phyloP scores from a whole-genome alignment of 2,113 vertebrate species.

The Rhinolophus sinicus region DNA sequence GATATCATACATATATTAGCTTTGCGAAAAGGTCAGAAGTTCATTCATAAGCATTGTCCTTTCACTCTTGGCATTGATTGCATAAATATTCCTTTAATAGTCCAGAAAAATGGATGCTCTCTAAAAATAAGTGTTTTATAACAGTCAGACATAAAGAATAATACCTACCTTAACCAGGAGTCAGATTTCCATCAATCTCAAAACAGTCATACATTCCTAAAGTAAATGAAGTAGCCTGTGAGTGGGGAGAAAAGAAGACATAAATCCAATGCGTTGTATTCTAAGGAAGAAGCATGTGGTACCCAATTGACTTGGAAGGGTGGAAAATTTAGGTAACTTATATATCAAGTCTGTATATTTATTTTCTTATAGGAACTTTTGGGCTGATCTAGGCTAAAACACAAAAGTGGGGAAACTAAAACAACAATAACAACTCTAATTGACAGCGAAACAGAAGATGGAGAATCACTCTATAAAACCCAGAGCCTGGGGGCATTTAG shows the following conservation, averaged over 20 bases:
- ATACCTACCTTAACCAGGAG: conserved; percentile 39
- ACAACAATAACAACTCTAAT: not conserved
- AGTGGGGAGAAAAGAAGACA: not conserved
- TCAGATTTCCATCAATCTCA: conserved; percentile 54
- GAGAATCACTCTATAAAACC: not conserved
- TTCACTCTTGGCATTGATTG: conserved; percentile 10
- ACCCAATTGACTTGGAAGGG: not conserved
- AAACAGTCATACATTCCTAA: conserved; percentile 51
- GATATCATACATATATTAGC: not conserved
- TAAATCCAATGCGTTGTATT: not conserved
- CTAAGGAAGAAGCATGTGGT: conserved; percentile 7
- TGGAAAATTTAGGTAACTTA: not conserved
- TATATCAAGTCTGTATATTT: not conserved
- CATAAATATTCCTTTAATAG: conserved; percentile 16
- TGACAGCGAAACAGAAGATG: not conserved
- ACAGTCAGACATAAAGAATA: conserved; percentile 46
- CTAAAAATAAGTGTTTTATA: conserved; percentile 55
- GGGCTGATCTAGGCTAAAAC: not conserved
- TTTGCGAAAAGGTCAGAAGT: not conserved
- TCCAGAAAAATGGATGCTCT: not conserved
- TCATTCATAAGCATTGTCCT: conserved; percentile 42
- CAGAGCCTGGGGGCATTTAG: not conserved
- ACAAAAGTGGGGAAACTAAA: not conserved
- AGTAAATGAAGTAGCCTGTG: conserved; percentile 22
- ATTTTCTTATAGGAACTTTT: conserved; percentile 1